Evolutionary conservation across 2,797 vertebrate genomes (phyloP).

Genomic region (Sylvia borin): DNA sequence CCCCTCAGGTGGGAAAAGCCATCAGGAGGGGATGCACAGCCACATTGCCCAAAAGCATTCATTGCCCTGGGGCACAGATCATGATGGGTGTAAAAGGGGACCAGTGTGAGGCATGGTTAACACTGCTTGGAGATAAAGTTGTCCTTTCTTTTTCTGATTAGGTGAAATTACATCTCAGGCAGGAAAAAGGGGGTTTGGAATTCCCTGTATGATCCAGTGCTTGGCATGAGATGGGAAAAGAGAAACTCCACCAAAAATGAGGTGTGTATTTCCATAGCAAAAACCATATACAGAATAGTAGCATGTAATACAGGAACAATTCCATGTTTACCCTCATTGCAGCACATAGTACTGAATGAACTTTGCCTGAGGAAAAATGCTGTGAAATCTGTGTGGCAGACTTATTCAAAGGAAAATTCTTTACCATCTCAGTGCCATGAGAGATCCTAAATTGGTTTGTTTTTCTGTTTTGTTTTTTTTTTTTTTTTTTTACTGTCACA

Average conservation of each 20-base stretch:
- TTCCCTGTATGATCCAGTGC: neutral
- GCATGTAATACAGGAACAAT: neutral
- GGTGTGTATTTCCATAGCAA: neutral
- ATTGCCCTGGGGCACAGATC: neutral
- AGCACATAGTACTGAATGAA: neutral
- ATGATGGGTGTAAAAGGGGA: neutral
- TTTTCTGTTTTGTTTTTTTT: too few species aligned
- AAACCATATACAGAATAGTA: neutral
- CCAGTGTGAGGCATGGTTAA: neutral
- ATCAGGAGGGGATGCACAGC: neutral
- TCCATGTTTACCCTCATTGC: neutral
- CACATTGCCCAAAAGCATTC: rapidly evolving
- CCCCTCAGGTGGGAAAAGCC: neutral
- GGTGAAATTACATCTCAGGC: neutral
- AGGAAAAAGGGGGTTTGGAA: neutral
- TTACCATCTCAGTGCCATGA: neutral
- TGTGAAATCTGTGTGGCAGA: neutral
- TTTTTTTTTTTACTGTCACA: neutral
- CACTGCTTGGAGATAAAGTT: neutral
- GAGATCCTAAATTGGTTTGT: neutral
- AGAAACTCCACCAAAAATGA: neutral
- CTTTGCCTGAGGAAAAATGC: neutral
- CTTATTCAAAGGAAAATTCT: neutral
- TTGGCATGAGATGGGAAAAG: neutral
- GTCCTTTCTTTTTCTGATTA: neutral